Percentiles rank a stretch among this genome's conserved stretches.
These are phyloP conservation scores for Rhinella marina DNA, from an alignment of 2,797 vertebrate genomes.

Conservation along the genomic window DNA sequence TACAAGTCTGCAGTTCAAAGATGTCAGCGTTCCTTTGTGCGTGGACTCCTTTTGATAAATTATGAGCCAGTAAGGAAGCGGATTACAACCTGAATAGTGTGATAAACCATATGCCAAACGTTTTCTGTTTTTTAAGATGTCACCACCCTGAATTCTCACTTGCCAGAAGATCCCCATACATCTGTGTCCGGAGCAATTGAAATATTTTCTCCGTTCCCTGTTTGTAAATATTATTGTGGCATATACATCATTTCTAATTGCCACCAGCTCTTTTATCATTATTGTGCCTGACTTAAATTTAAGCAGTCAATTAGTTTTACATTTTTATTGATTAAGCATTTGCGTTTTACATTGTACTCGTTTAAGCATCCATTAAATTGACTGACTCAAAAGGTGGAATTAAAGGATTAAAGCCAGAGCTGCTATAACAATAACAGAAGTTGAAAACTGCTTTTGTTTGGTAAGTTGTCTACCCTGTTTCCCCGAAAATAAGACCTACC, in stretches of 20 bases:
- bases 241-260: constrained; percentile 59
- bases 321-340: constrained; percentile 63
- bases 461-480: constrained; percentile 2
- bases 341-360: constrained; percentile 61
- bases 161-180: not conserved
- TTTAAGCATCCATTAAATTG: constrained; percentile 61
- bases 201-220: not conserved
- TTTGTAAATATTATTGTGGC: constrained; percentile 33
- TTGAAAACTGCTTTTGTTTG: not conserved
- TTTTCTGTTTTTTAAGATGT: not conserved
- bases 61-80: constrained; percentile 43
- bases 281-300: constrained; percentile 59
- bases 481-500: too few relatives aligned
- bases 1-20: constrained; percentile 53
- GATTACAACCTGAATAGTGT: constrained; percentile 53
- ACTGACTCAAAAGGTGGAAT: constrained; percentile 52
- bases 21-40: constrained; percentile 58
- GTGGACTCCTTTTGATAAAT: constrained; percentile 45
- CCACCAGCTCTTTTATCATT: constrained; percentile 57
- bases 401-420: constrained; percentile 40
- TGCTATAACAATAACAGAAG: not conserved
- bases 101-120: constrained; percentile 48
- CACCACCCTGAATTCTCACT: not conserved
- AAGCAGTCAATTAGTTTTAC: constrained; percentile 63
- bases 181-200: not conserved